Base-by-base conservation (phyloP, 2,797 vertebrate species). In the Siniperca obscura region DNA sequence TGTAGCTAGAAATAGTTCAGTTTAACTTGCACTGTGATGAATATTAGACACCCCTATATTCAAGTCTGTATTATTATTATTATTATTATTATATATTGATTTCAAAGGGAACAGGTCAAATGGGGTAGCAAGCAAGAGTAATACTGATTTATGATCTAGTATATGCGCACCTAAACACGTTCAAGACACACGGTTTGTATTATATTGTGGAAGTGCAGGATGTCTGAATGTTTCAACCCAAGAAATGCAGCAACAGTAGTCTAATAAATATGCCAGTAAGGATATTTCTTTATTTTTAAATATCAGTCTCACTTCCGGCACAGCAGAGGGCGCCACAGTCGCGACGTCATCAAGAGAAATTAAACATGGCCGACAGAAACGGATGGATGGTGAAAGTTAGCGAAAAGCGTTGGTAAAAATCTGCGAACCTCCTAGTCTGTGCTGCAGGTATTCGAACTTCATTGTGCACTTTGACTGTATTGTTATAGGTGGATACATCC, bases 351-450 rank as follows among this genome's bases (percentile, higher is more conserved):
- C 2, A n/a, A 5, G 8, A 10, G 30, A 83, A 77, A 65, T 64
- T 6, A 85, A 95, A 94, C 50, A 96, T 96, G 96, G 95, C 91
- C 46, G 93, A 89, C 62, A 25, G 84, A 21, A 34, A 84, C 66
- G 83, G 59, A 82, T 66, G 64, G 70, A 25, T 70, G 83, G 62
- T 25, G 48, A 87, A 86, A 93, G 88, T 91, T 87, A 80, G 56
- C 79, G 3, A 67, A n/a, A 76, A 50, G 48, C 56, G 66, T 69
- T 5, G 16, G 52, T 61, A 61, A 76, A 13, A 83, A 78, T 30
- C 27, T 12, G 38, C 46, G 1, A 48, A 10, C 1, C 3, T 53
- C 57, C 36, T 2, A 0, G 60, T 64, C 17, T 81, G 36, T 60
- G 9, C 19, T 79, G 62, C 27, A 42, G 62, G 7, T 74, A 6